Evolutionary conservation across 1,140 invertebrate genomes (phyloP).

Genomic region (Pseudomyrmex dendroicus): DNA sequence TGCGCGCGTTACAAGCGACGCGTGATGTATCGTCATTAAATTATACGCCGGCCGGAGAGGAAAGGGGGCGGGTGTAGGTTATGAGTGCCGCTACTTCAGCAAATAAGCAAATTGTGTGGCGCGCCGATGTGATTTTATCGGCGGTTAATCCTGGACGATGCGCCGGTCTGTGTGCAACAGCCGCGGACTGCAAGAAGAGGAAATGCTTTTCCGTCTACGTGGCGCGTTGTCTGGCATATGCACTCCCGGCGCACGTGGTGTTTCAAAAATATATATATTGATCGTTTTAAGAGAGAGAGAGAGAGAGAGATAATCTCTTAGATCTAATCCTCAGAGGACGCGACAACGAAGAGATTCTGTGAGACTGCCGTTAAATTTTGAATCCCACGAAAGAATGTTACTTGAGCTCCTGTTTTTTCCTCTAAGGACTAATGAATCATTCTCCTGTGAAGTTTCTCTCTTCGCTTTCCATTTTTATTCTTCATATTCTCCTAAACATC

Average conservation of each 20-base stretch:
- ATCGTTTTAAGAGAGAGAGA: not conserved
- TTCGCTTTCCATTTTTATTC: too few species aligned
- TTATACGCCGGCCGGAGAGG: not conserved
- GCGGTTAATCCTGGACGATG: slow-evolving; percentile 39
- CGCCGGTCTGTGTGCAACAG: not conserved
- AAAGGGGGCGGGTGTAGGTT: not conserved
- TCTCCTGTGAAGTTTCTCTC: not conserved
- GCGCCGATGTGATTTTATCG: slow-evolving; percentile 53
- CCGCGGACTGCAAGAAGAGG: not conserved
- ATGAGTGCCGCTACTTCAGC: slow-evolving; percentile 46
- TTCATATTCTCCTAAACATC: not conserved
- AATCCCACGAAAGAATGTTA: not conserved
- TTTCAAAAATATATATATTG: slow-evolving; percentile 30
- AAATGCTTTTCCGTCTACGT: slow-evolving; percentile 21
- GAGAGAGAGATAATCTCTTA: not conserved
- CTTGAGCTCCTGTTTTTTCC: not conserved
- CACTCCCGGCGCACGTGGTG: not conserved
- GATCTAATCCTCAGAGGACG: not conserved
- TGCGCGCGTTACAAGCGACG: slow-evolving; percentile 53
- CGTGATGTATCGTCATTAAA: slow-evolving; percentile 51
- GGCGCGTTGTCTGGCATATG: slow-evolving; percentile 32
- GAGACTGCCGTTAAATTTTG: not conserved
- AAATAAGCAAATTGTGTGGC: slow-evolving; percentile 38
- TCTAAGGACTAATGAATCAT: not conserved
- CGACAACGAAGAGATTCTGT: not conserved